Evolutionary conservation across 2,797 vertebrate species (phyloP).

Genomic region (Silurus aristotelis): DNA sequence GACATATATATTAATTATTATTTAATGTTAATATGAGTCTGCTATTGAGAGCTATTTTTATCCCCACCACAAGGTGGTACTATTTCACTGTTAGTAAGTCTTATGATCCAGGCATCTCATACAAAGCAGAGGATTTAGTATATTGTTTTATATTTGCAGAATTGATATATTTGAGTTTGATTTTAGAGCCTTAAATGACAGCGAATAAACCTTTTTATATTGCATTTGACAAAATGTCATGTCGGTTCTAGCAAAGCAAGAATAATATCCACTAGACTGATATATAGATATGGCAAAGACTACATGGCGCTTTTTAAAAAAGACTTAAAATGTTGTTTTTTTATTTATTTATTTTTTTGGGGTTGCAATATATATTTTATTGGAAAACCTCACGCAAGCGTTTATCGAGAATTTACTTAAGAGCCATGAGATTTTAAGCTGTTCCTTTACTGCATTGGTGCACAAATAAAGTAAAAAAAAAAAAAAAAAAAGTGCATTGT

Average conservation of each 20-base stretch:
- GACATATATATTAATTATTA: not conserved
- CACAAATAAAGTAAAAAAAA: no score
- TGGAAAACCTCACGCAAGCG: no score
- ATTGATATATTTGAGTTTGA: not conserved
- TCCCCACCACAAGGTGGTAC: constrained; percentile 66
- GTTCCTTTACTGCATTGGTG: no score
- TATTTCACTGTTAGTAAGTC: constrained; percentile 63
- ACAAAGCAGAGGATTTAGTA: not conserved
- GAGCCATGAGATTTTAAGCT: no score
- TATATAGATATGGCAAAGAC: not conserved
- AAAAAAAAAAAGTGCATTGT: constrained; percentile 46
- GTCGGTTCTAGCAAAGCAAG: not conserved
- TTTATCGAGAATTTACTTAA: no score
- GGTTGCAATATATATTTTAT: no score
- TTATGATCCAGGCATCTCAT: not conserved
- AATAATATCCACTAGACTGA: not conserved
- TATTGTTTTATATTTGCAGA: not conserved
- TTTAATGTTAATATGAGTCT: no score
- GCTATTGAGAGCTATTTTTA: not conserved
- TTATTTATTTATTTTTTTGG: no score
- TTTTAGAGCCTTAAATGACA: not conserved
- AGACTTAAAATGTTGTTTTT: not conserved
- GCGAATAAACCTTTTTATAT: not conserved
- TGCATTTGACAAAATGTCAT: not conserved
- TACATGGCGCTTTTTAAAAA: not conserved